Evolutionary conservation across 1,140 invertebrate species (phyloP).

Genomic region (Camponotus vicinus): DNA sequence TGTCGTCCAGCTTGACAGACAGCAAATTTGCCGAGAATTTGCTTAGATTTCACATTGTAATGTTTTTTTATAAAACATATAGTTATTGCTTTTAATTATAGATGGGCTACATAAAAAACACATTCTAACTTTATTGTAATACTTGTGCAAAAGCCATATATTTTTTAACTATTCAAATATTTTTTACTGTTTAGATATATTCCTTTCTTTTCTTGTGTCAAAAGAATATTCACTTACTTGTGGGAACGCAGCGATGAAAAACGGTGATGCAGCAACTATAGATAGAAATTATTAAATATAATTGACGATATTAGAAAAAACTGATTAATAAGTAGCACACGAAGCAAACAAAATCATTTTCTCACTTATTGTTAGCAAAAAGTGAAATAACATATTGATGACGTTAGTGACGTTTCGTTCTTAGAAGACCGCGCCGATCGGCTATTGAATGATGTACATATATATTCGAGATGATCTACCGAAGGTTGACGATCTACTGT

Average conservation of each 20-base stretch:
- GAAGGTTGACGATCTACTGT: slow-evolving; percentile 57
- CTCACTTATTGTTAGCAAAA: slow-evolving; percentile 43
- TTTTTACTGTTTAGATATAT: neutral
- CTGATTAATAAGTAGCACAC: neutral
- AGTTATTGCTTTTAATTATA: slow-evolving; percentile 11
- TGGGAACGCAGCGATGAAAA: slow-evolving; percentile 26
- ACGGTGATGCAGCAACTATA: slow-evolving; percentile 8
- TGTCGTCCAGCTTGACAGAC: too few relatives aligned
- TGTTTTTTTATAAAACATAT: neutral
- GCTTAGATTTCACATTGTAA: too few relatives aligned
- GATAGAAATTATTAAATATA: neutral
- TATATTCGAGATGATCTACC: neutral
- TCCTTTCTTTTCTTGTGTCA: neutral
- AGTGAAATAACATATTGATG: slow-evolving; percentile 46
- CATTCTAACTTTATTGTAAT: neutral
- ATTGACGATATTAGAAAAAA: neutral
- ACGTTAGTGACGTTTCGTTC: neutral
- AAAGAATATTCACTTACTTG: slow-evolving; percentile 57
- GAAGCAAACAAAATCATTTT: neutral
- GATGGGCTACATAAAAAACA: neutral
- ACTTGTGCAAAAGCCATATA: neutral
- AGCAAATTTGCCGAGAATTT: too few relatives aligned
- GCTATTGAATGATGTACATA: neutral
- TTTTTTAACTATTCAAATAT: neutral
- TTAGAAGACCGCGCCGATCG: neutral